Base-by-base conservation (phyloP, 2,113 vertebrate species). In the Ranitomeya imitator region DNA sequence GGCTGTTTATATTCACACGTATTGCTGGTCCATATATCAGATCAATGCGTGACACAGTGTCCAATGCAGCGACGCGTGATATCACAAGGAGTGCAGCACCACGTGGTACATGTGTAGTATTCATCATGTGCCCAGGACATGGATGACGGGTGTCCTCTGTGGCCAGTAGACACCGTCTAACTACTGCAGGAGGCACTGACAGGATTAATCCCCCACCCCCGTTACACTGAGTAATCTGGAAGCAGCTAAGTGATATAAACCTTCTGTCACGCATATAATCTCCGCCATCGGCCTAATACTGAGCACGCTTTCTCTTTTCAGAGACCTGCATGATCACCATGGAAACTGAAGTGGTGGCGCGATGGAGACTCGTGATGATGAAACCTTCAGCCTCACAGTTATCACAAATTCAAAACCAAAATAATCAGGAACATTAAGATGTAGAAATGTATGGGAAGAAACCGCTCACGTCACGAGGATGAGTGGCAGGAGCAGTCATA, bases 251-350 rank as follows among this genome's bases (percentile, higher is more conserved):
- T 37, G 69, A 73, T 73, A 73, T 73, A 73, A 73, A 73, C 69
- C 69, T 31, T 73, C 69, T 73, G 69, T 37, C 69, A 37, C 26
- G 69, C 69, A 73, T 14, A 73, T 73, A 73, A 73, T 73, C 69
- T 73, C 69, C 31, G 69, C 69, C 26, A 37, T 37, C 26, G 69
- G 69, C 69, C 69, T 73, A 73, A 73, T 37, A 37, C 69, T 2
- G 69, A 73, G 14, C 69, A 73, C 14, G 26, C 4, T 31, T 45
- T 73, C 69, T 37, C 6, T 26, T 31, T 73, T 37, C 69, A 1
- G 26, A 73, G 69, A 37, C 26, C 16, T 13, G 26, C 69, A 73
- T 12, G 6, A 31, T 73, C 69, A 73, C 69, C 26, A 73, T 37
- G 69, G 69, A 73, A 73, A 73, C 69, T 37, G 14, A 16, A 73